phyloP scores from a whole-genome alignment of 2,113 vertebrate species.

The Caranx melampygus region DNA sequence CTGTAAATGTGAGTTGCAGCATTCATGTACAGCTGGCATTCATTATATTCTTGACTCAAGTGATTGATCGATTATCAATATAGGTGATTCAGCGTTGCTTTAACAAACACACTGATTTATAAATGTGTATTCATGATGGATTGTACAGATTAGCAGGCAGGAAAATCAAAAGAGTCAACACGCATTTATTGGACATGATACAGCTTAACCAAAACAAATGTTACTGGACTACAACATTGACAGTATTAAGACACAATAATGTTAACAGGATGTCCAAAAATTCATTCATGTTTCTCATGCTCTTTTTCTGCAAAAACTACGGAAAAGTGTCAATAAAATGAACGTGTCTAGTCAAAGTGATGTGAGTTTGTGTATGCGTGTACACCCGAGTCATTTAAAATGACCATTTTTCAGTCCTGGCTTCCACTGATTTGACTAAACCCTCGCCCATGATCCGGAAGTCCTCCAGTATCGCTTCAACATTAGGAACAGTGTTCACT shows the following conservation, averaged over 20 bases:
- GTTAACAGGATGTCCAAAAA: slow-evolving; percentile 12
- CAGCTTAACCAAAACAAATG: slow-evolving; percentile 22
- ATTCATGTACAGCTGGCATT: background rate
- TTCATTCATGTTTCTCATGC: background rate
- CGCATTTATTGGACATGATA: slow-evolving; percentile 54
- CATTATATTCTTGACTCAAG: too few relatives aligned
- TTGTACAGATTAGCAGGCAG: background rate
- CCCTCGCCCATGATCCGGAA: slow-evolving; percentile 90
- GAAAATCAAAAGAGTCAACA: slow-evolving; percentile 9
- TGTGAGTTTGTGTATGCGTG: background rate
- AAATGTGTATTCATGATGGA: background rate
- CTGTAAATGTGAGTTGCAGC: background rate
- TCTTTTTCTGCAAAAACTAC: background rate
- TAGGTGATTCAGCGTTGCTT: background rate
- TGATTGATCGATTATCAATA: too few relatives aligned
- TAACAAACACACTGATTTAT: background rate
- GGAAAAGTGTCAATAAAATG: background rate
- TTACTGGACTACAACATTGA: background rate
- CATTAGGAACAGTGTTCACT: slow-evolving; percentile 86
- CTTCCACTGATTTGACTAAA: slow-evolving; percentile 89
- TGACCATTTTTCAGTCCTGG: slow-evolving; percentile 91
- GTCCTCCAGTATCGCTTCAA: slow-evolving; percentile 94
- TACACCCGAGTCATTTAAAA: slow-evolving; percentile 78
- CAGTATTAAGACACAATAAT: background rate
- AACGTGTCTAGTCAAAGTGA: background rate